Base-by-base conservation (phyloP, 64 coral and sea anemone genomes). In the Orbicella faveolata region DNA sequence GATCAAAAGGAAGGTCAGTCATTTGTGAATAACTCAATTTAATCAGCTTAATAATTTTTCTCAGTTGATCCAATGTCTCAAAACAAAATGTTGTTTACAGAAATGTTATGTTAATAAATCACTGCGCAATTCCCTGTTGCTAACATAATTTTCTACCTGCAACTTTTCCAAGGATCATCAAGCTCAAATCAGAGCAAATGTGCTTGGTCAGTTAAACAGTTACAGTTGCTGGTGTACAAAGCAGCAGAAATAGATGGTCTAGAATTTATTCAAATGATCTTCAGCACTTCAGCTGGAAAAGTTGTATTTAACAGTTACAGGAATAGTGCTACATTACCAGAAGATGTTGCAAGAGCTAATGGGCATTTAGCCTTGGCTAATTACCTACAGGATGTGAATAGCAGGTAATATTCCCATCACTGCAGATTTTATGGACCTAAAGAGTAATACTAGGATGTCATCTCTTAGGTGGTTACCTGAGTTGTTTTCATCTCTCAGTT, bases 311-410 rank as follows among this genome's bases (percentile, higher is more conserved):
- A 23, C 19, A 61, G 57, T 36, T 89, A 78, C 74, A 89, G n/a
- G 54, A 44, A 89, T 16, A 89, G 73, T 65, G 14, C 74, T 17
- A 78, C 33, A 4, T 61, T 77, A 35, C 87, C 87, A 12, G 74
- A 88, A 41, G 73, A 88, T 77, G 44, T 88, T 62, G 87, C 87
- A 61, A 19, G 87, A 77, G 73, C 75, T 20, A 88, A 88, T 62
- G 70, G 74, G 12, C 74, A 89, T 20, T 2, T 26, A 9, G 6
- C 37, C 21, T 23, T 89, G 15, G 87, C 52, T 16, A 17, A 89
- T 34, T 89, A 89, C 30, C 21, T 89, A 76, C 52, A 78, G 0
- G 36, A 63, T 76, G 65, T 89, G 36, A 74, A 78, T 26, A 74
- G 77, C 41, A 89, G 87, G 87, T 89, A 70, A 70, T 70, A 10